A percentile compares a stretch with the other conserved stretches of the same genome.
Conservation (phyloP, 2,888 invertebrate genomes). For the Malthinus seriepunctatus region DNA sequence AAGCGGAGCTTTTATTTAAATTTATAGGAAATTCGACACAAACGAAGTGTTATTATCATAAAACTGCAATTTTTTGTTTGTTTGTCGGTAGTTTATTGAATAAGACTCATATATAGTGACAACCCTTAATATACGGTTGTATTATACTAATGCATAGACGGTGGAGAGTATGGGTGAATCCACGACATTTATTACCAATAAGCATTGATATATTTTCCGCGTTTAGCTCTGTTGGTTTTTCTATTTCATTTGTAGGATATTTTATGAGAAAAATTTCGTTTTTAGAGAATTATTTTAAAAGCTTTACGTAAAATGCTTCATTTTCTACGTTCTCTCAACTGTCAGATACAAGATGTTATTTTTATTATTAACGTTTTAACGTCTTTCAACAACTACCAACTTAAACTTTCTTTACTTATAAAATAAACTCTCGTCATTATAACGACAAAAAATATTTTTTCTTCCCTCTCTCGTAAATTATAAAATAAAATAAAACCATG, state of each 20-base stretch:
- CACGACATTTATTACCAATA: conserved; percentile 51
- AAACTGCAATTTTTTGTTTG: conserved; percentile 28
- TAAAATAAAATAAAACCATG: no score
- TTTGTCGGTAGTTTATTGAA: conserved; percentile 41
- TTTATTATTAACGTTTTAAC: conserved; percentile 4
- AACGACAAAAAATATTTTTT: no score
- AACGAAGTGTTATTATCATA: conserved; percentile 25
- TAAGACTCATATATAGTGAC: conserved; percentile 38
- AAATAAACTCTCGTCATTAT: no score
- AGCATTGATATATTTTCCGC: conserved; percentile 47
- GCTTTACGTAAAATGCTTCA: conserved; percentile 21
- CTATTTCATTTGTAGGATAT: conserved; percentile 29
- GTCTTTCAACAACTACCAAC: not conserved
- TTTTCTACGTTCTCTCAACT: conserved; percentile 5
- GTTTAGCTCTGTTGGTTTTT: conserved; percentile 33
- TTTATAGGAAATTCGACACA: conserved; percentile 13
- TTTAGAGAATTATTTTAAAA: conserved; percentile 25
- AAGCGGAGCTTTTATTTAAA: not conserved
- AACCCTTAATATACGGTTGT: conserved; percentile 46
- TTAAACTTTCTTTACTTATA: no score
- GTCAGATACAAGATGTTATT: conserved; percentile 4
- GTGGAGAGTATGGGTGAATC: conserved; percentile 40
- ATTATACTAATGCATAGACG: conserved; percentile 49
- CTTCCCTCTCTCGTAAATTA: no score
- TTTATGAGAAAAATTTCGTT: conserved; percentile 26